Conservation (phyloP, 2,888 invertebrate species). For the Acanthopleura granulata region DNA sequence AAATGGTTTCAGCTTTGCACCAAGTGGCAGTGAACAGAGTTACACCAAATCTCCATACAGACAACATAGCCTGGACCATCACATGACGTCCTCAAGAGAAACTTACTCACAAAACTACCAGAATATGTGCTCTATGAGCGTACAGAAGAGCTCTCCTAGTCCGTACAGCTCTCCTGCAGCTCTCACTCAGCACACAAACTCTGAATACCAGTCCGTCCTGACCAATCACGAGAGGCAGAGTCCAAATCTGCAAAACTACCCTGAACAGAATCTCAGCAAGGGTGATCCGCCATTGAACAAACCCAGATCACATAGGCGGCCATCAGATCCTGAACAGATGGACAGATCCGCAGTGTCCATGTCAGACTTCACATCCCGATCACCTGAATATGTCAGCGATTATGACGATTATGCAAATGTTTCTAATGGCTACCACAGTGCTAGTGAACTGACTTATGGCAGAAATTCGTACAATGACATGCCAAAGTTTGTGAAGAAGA, state of each 20-base stretch:
- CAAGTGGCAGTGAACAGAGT: not conserved
- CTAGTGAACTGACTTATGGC: not conserved
- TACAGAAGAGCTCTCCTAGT: not conserved
- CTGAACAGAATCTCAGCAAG: not conserved
- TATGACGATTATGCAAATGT: constrained; percentile 3
- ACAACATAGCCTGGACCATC: not conserved
- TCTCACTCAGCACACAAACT: not conserved
- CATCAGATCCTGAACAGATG: not conserved
- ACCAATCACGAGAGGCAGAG: not conserved
- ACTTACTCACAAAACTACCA: not conserved
- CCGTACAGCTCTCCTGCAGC: not conserved
- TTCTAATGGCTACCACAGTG: constrained; percentile 12
- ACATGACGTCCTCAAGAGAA: not conserved
- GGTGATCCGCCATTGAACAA: not conserved
- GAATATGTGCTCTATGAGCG: not conserved
- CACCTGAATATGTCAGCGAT: not conserved
- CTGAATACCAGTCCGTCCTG: not conserved
- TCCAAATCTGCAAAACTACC: not conserved
- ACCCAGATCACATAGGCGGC: not conserved
- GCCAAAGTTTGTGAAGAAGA: constrained; percentile 18
- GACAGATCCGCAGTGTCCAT: not conserved
- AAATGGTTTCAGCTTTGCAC: not conserved
- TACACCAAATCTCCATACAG: not conserved
- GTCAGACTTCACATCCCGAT: not conserved
- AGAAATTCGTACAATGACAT: not conserved